A percentile compares a stretch with the other conserved stretches of the same genome.
Conservation (phyloP, 2,888 invertebrate genomes). For the Anoplius nigerrimus region DNA sequence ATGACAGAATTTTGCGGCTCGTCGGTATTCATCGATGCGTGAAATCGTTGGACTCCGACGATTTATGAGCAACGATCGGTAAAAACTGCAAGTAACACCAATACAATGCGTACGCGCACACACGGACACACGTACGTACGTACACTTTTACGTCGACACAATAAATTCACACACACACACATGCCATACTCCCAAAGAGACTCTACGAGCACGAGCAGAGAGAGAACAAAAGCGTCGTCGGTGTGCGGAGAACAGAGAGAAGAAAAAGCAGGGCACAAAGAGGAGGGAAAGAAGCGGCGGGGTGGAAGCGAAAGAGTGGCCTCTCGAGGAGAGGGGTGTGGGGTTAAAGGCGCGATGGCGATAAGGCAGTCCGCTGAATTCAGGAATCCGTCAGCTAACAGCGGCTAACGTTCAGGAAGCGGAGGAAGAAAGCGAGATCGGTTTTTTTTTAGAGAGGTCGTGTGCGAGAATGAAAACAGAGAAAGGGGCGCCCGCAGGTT, state of each 20-base stretch:
- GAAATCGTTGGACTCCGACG: too few species aligned
- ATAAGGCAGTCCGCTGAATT: too few species aligned
- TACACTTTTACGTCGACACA: background rate
- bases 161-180: background rate
- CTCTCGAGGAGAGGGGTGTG: background rate
- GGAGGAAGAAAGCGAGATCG: background rate
- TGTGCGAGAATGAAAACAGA: conserved; percentile 12
- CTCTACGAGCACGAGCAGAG: too few species aligned
- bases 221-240: background rate
- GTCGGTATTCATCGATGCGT: too few species aligned
- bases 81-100: too few species aligned
- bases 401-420: conserved; percentile 3
- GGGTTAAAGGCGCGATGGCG: conserved; percentile 16
- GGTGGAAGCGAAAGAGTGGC: background rate
- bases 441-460: conserved; percentile 13
- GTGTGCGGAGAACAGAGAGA: background rate
- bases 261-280: too few species aligned
- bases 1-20: too few species aligned
- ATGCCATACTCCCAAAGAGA: too few species aligned
- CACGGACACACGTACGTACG: background rate
- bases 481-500: conserved; percentile 4
- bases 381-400: too few species aligned
- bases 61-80: too few species aligned
- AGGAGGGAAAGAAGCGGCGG: background rate
- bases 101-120: background rate